Base-by-base conservation (phyloP, 2,888 invertebrate species). In the Crocallis elinguaria region DNA sequence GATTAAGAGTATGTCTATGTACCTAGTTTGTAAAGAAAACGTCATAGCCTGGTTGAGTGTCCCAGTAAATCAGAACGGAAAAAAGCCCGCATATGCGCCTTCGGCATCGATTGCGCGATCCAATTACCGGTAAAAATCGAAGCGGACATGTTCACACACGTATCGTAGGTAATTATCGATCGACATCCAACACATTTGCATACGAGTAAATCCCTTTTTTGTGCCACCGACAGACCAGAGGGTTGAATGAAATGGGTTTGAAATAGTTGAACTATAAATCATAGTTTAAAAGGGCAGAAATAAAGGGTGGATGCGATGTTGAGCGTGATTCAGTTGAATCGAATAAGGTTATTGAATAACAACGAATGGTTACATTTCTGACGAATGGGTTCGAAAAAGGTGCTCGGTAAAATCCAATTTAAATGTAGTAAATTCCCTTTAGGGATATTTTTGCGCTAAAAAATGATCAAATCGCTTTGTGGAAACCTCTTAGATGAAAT, bases 121-220 rank as follows among this genome's bases (percentile, higher is more conserved):
- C 36, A 39, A 7, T 17, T 25, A 33, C 13, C 43, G 30, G 30
- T 49, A 49, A 30, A 49, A 49, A 36, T 29, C 35, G 25, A 16
- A 3, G 12, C 11, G 13, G 2, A 23, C 23, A 17, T 3, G 4
- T n/a, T 21, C 46, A 52, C 52, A 41, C 52, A 52, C 52, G 33
- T 32, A 46, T 42, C 23, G 23, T 23, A 36, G 32, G 44, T 37
- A 41, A 42, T 53, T 44, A 53, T 53, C 52, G 46, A 53, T 48
- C 42, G 30, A 3, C 9, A 39, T 9, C n/a, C 7, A 8, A 25
- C 9, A 5, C 32, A 37, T 51, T 43, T 48, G 30, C 48, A 53
- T 43, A n/a, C n/a, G n/a, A n/a, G n/a, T n/a, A 45, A 42, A 43
- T 16, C 42, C 44, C 39, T 21, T 44, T 43, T 45, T 41, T 19